Evolutionary conservation across 2,888 invertebrate species (phyloP), one percentile per base, ranked within the genome.

Genomic region (Ichneumoninae sp.): DNA sequence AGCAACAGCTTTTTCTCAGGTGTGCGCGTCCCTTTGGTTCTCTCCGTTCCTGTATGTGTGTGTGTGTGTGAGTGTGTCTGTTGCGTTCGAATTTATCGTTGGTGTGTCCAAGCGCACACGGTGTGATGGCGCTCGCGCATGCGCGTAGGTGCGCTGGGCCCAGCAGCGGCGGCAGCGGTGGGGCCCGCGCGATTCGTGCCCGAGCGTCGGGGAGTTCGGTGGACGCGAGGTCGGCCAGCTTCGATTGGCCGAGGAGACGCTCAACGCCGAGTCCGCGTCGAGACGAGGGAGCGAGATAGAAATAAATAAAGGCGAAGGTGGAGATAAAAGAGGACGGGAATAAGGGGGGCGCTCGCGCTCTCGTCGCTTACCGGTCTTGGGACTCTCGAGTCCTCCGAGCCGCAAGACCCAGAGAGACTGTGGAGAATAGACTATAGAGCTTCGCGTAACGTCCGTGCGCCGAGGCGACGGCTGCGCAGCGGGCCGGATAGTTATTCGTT

Each of bases 171-270:
- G 19, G 65, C 30, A 66, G 22, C 47, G n/a, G 33, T 22, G 33
- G 74, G 68, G 69, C 63, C 73, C 65, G 22, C 4, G 63, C 30
- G 77, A 71, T 54, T 65, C 80, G 69, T 68, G 76, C 40, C 40
- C 57, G 74, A 66, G 26, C 73, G 30, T 63, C 80, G 47, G 52
- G 33, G 82, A 81, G 84, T 81, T 84, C 84, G 84, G 69, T 84
- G 84, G 77, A 84, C 84, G 84, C 78, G 68, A 74, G 81, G 81
- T 81, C 84, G 83, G 83, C 57, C 80, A 83, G 76, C 79, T 80
- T 40, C 40, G 40, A 40, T 40, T 40, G 40, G 40, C 40, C 40
- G 40, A 3, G 4, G n/a, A 33, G 19, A 52, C 16, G 44, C 44
- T 47, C 13, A 13, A 0, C 44, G 44, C 44, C 3, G 16, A 47